A percentile compares a stretch with the other conserved stretches of the same genome.
phyloP scores from a whole-genome alignment of 2,113 vertebrate species.

The Eptesicus fuscus region DNA sequence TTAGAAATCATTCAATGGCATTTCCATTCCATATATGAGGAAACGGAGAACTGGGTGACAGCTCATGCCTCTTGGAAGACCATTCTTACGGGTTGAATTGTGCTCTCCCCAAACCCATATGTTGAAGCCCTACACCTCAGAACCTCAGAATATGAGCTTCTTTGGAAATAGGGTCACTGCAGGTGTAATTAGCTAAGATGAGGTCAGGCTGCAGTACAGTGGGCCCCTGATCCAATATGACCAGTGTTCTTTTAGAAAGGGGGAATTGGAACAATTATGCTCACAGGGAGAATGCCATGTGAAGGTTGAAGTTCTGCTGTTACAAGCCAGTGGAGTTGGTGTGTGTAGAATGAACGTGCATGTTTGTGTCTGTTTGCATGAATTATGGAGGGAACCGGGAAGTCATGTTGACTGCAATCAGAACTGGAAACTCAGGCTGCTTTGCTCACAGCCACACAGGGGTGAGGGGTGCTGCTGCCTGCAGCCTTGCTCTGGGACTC shows the following conservation, averaged over 20 bases:
- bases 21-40: neutral
- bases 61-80: neutral
- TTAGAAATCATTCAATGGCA: neutral
- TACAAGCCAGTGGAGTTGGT: too few species aligned
- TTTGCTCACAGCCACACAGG: neutral
- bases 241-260: neutral
- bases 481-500: neutral
- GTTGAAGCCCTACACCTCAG: neutral
- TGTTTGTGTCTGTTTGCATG: neutral
- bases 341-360: neutral
- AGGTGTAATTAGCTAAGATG: neutral
- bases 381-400: neutral
- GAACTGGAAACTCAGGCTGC: neutral
- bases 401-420: neutral
- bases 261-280: neutral
- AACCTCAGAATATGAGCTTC: neutral
- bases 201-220: neutral
- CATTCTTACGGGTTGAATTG: neutral
- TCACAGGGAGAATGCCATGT: fast-evolving
- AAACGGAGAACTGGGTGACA: neutral
- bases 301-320: neutral
- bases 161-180: neutral
- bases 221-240: neutral
- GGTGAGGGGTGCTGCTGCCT: too few species aligned
- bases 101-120: neutral